phyloP scores from a whole-genome alignment of 2,797 vertebrate species.

The Picus viridis region DNA sequence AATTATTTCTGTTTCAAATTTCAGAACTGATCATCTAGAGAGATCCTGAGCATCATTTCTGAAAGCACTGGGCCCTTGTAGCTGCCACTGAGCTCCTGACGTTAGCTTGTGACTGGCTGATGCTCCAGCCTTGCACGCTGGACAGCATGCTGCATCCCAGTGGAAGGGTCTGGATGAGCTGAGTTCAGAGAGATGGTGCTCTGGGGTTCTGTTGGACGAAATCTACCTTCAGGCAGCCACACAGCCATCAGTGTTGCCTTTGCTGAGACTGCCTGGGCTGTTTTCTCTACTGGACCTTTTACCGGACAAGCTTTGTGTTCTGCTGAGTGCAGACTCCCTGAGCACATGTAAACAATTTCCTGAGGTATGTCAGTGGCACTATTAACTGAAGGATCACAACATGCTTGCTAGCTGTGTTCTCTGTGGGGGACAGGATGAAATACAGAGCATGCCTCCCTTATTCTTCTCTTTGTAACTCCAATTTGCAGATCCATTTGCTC shows the following conservation, averaged over 20 bases:
- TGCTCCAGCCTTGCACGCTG: background rate
- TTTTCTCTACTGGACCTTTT: background rate
- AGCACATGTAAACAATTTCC: background rate
- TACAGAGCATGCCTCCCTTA: background rate
- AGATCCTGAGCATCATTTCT: background rate
- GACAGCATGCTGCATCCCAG: background rate
- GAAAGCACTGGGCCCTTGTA: background rate
- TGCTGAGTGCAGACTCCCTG: background rate
- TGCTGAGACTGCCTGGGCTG: background rate
- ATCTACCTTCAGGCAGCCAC: background rate
- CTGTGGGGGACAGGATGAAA: background rate
- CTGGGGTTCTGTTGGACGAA: background rate
- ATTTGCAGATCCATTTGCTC: slow-evolving; percentile 5
- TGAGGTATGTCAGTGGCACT: background rate
- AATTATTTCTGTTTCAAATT: background rate
- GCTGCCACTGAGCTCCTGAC: background rate
- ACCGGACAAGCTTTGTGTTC: background rate
- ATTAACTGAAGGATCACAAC: background rate
- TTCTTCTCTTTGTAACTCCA: background rate
- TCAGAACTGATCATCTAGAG: background rate
- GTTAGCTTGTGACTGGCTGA: background rate
- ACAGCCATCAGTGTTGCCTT: background rate
- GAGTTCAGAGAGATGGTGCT: background rate
- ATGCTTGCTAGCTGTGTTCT: background rate
- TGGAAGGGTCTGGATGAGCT: no score